Percentiles rank a stretch among this genome's conserved stretches.
Evolutionary conservation across 2,888 invertebrate species (phyloP).

Genomic region (Drosophila quinaria): DNA sequence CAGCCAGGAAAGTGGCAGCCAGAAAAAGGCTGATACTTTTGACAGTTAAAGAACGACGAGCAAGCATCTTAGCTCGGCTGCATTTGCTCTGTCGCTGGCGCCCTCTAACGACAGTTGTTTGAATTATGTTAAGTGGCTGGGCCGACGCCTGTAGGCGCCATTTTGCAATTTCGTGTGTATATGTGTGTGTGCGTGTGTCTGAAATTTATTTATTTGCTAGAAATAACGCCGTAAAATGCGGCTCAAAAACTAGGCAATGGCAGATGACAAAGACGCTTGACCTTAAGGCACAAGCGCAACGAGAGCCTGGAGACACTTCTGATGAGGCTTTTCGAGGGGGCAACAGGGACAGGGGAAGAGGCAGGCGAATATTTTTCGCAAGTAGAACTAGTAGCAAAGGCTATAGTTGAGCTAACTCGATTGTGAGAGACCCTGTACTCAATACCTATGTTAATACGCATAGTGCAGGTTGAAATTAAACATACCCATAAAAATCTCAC

Average conservation of each 20-base stretch:
- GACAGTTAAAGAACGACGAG: slow-evolving; percentile 30
- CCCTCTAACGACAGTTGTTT: slow-evolving; percentile 53
- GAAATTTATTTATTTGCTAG: slow-evolving; percentile 67
- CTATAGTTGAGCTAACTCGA: not conserved
- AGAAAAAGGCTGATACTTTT: slow-evolving; percentile 11
- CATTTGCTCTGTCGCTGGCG: slow-evolving; percentile 45
- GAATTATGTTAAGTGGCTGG: slow-evolving; percentile 74
- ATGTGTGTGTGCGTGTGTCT: slow-evolving; percentile 11
- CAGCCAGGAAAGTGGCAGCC: not conserved
- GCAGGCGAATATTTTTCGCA: slow-evolving; percentile 20
- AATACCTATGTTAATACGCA: too few relatives aligned
- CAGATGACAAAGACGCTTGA: slow-evolving; percentile 74
- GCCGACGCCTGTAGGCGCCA: slow-evolving; percentile 59
- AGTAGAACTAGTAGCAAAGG: not conserved
- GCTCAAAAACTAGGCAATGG: slow-evolving; percentile 59
- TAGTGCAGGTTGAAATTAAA: too few relatives aligned
- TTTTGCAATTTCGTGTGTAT: not conserved
- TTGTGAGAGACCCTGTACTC: not conserved
- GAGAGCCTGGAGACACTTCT: slow-evolving; percentile 61
- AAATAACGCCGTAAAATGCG: slow-evolving; percentile 51
- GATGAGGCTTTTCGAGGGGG: slow-evolving; percentile 17
- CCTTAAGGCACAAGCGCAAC: slow-evolving; percentile 63
- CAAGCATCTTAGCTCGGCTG: slow-evolving; percentile 28
- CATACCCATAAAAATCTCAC: too few relatives aligned
- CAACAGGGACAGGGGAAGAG: not conserved